Percentiles rank a stretch among this genome's conserved stretches.
phyloP scores from a whole-genome alignment of 1,140 invertebrate genomes.

The Nebria ingens region DNA sequence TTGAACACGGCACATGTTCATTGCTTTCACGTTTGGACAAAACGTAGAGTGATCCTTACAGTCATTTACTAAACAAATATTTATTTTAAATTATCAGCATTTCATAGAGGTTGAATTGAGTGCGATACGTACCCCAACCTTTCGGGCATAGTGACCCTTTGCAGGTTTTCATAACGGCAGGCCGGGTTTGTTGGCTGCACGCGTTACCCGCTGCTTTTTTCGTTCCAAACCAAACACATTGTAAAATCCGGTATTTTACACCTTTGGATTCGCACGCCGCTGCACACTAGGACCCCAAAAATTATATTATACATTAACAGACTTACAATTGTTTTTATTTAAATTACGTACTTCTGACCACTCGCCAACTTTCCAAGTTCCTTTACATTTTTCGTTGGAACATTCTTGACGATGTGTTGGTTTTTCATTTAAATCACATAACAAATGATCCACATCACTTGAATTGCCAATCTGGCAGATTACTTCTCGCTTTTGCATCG shows the following conservation, averaged over 20 bases:
- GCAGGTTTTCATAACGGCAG: slow-evolving; percentile 65
- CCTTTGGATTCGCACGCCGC: slow-evolving; percentile 62
- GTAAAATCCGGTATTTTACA: slow-evolving; percentile 70
- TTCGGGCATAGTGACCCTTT: slow-evolving; percentile 51
- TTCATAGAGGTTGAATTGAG: slow-evolving; percentile 15
- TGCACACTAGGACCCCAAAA: slow-evolving; percentile 52
- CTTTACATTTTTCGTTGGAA: slow-evolving; percentile 66
- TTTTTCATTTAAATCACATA: slow-evolving; percentile 55
- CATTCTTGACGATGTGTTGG: slow-evolving; percentile 66
- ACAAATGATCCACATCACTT: slow-evolving; percentile 41
- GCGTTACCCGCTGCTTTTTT: slow-evolving; percentile 71
- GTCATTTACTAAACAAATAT: slow-evolving; percentile 41
- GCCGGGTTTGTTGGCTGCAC: slow-evolving; percentile 61
- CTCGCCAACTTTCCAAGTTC: slow-evolving; percentile 71
- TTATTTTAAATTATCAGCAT: slow-evolving; percentile 16
- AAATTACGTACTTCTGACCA: slow-evolving; percentile 69
- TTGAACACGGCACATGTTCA: slow-evolving; percentile 73
- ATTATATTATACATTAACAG: slow-evolving; percentile 8
- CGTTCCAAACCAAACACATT: slow-evolving; percentile 80
- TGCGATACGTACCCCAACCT: slow-evolving; percentile 23
- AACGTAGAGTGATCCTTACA: slow-evolving; percentile 70
- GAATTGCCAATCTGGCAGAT: slow-evolving; percentile 56
- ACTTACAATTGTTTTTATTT: background rate
- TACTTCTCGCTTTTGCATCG: slow-evolving; percentile 63
- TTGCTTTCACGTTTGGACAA: slow-evolving; percentile 66